Conservation (phyloP, 1,140 invertebrate genomes). For the Harlomillsia oculata region DNA sequence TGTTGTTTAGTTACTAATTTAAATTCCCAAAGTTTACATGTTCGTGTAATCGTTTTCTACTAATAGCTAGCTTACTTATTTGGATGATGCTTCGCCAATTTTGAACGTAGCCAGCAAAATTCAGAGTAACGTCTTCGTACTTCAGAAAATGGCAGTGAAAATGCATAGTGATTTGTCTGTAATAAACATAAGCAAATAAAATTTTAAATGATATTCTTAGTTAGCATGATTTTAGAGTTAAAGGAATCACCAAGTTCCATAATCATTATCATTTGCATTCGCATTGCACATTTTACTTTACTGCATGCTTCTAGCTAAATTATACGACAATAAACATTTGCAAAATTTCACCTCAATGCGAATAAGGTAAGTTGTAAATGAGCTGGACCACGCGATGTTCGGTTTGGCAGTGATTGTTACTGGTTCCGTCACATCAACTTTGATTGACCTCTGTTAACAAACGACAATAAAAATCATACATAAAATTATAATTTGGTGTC, state of each 20-base stretch:
- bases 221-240: constrained; percentile 6
- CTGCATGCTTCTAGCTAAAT: too few relatives aligned
- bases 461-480: background rate
- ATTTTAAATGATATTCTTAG: constrained; percentile 9
- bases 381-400: constrained; percentile 18
- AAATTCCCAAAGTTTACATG: background rate
- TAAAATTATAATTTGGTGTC: too few relatives aligned
- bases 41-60: background rate
- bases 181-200: constrained; percentile 2
- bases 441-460: constrained; percentile 22
- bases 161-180: constrained; percentile 11
- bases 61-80: constrained; percentile 26
- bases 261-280: too few relatives aligned
- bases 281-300: too few relatives aligned
- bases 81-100: constrained; percentile 30
- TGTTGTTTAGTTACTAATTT: constrained; percentile 1
- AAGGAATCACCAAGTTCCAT: constrained; percentile 18
- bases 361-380: constrained; percentile 28
- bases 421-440: constrained; percentile 25
- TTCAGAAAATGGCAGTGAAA: constrained; percentile 23
- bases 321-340: background rate
- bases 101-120: constrained; percentile 31
- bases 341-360: constrained; percentile 16
- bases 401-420: constrained; percentile 26
- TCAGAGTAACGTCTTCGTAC: constrained; percentile 27